These are phyloP conservation scores for Brachycybe producta DNA, from an alignment of 2,888 invertebrate genomes.

Conservation along the genomic window DNA sequence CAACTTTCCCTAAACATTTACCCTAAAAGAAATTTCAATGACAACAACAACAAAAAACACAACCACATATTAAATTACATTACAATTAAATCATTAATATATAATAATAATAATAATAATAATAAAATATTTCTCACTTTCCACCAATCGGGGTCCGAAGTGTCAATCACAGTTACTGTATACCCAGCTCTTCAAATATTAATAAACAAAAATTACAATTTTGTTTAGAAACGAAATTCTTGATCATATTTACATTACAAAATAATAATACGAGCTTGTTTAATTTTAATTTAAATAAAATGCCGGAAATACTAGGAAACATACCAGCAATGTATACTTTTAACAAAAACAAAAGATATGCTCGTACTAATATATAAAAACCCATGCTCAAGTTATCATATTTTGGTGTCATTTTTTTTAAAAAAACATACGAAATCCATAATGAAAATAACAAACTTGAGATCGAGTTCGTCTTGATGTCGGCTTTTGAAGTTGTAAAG, in stretches of 20 bases:
- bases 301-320: too few relatives aligned
- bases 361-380: too few relatives aligned
- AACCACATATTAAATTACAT: background rate
- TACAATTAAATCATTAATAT: slow-evolving; percentile 2
- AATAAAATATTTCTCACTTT: slow-evolving; percentile 38
- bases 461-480: slow-evolving; percentile 83
- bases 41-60: background rate
- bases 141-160: slow-evolving; percentile 94
- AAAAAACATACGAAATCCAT: background rate
- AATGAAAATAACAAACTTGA: slow-evolving; percentile 47
- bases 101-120: background rate
- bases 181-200: slow-evolving; percentile 54
- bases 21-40: slow-evolving; percentile 43
- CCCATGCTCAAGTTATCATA: too few relatives aligned
- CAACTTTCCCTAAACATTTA: slow-evolving; percentile 75
- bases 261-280: too few relatives aligned
- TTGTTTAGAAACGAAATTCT: too few relatives aligned
- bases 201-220: background rate
- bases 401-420: background rate
- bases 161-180: slow-evolving; percentile 83
- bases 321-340: too few relatives aligned
- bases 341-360: too few relatives aligned
- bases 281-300: too few relatives aligned
- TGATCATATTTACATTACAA: too few relatives aligned
- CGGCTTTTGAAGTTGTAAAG: slow-evolving; percentile 89